phyloP scores from a whole-genome alignment of 2,888 invertebrate genomes.

The Maniola hyperantus region DNA sequence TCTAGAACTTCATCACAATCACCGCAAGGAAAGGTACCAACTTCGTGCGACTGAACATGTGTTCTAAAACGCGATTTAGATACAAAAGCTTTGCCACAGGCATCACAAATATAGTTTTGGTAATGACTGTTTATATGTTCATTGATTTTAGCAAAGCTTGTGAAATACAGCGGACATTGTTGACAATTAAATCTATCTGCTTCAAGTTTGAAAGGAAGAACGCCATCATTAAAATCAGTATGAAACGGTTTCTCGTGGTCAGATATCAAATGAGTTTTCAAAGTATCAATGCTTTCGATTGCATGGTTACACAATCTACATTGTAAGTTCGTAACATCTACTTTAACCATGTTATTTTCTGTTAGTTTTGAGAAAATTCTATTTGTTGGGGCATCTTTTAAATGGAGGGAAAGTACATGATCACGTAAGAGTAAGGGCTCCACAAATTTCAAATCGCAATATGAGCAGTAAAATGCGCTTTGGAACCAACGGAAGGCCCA shows the following conservation, averaged over 20 bases:
- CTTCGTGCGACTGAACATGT: slow-evolving; percentile 68
- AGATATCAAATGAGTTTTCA: slow-evolving; percentile 61
- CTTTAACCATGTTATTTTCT: slow-evolving; percentile 75
- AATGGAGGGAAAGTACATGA: slow-evolving; percentile 58
- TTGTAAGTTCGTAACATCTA: slow-evolving; percentile 63
- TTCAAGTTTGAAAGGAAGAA: slow-evolving; percentile 68
- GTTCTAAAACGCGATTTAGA: slow-evolving; percentile 68
- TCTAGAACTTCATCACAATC: slow-evolving; percentile 61
- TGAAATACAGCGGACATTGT: slow-evolving; percentile 57
- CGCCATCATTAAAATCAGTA: slow-evolving; percentile 64
- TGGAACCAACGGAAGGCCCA: slow-evolving; percentile 77
- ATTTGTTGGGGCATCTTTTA: slow-evolving; percentile 57
- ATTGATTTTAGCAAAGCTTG: slow-evolving; percentile 64
- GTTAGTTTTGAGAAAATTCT: slow-evolving; percentile 67
- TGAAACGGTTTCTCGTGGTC: slow-evolving; percentile 56
- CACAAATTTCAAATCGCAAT: slow-evolving; percentile 66
- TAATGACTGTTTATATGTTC: slow-evolving; percentile 74
- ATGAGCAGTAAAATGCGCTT: slow-evolving; percentile 69
- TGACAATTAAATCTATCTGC: slow-evolving; percentile 62
- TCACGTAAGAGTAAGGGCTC: slow-evolving; percentile 58
- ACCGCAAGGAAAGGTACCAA: slow-evolving; percentile 66
- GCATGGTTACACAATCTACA: slow-evolving; percentile 61
- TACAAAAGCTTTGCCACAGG: slow-evolving; percentile 70
- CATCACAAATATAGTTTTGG: slow-evolving; percentile 70
- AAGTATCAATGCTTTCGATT: slow-evolving; percentile 52